phyloP scores from a whole-genome alignment of 2,113 vertebrate species.

The Crotalus tigris region DNA sequence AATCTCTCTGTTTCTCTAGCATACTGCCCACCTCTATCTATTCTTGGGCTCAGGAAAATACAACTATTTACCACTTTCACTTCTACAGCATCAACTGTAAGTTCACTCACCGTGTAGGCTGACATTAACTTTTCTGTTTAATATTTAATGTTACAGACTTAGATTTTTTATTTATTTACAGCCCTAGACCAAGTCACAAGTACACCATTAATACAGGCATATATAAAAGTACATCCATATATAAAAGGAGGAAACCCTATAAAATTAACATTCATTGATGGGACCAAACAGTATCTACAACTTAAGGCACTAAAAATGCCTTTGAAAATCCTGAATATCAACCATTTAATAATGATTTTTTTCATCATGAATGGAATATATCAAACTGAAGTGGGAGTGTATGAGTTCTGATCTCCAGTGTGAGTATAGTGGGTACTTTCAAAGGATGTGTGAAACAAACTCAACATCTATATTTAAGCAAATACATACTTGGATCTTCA shows the following conservation, averaged over 20 bases:
- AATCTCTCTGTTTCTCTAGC: neutral
- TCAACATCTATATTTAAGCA: neutral
- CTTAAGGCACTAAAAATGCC: neutral
- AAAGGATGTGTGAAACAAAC: neutral
- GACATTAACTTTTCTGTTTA: neutral
- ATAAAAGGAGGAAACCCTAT: neutral
- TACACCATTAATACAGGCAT: neutral
- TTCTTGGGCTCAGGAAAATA: neutral
- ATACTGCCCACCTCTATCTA: neutral
- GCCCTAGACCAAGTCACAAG: neutral
- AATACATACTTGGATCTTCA: neutral
- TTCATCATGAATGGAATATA: neutral
- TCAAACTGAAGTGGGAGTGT: neutral
- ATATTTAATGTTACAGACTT: neutral
- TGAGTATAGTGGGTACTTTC: neutral
- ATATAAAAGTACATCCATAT: neutral
- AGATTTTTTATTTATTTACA: neutral
- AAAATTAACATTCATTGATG: neutral
- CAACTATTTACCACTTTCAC: neutral
- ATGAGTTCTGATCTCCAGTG: neutral
- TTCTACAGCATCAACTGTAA: neutral
- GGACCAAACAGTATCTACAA: neutral
- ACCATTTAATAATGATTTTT: neutral
- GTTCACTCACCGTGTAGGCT: neutral
- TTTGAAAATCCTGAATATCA: neutral